A percentile compares a stretch with the other conserved stretches of the same genome.
phyloP scores from a whole-genome alignment of 2,888 invertebrate genomes.

The Chorisops tibialis region DNA sequence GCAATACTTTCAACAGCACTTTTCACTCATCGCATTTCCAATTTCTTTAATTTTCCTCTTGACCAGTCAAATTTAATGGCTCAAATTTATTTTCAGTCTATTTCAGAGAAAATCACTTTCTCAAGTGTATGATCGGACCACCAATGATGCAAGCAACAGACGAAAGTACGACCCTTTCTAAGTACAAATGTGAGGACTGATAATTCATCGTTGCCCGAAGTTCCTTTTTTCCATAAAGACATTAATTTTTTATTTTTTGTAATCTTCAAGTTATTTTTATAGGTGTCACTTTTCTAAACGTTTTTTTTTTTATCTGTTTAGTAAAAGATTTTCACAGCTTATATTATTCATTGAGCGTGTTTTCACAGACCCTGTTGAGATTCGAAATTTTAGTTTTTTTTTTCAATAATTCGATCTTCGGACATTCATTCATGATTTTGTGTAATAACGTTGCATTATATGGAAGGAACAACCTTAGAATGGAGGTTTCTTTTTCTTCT shows the following conservation, averaged over 20 bases:
- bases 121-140: conserved; percentile 2
- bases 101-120: too few species aligned
- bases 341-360: conserved; percentile 6
- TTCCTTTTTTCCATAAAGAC: background rate
- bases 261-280: conserved; percentile 22
- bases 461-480: too few species aligned
- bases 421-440: background rate
- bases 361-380: conserved; percentile 5
- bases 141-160: conserved; percentile 14
- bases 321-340: conserved; percentile 14
- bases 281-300: conserved; percentile 22
- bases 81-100: too few species aligned
- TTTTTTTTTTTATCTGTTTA: conserved; percentile 1
- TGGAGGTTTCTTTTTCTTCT: background rate
- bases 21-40: too few species aligned
- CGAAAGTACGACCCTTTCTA: conserved; percentile 1
- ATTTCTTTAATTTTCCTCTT: too few species aligned
- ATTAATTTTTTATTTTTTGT: conserved; percentile 4
- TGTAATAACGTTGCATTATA: too few species aligned
- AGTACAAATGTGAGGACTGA: conserved; percentile 18
- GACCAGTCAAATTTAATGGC: too few species aligned
- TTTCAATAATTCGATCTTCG: conserved; percentile 14
- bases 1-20: too few species aligned
- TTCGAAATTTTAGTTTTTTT: conserved; percentile 1
- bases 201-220: background rate